Evolutionary conservation across 2,113 vertebrate species (phyloP).

Genomic region (Mus spicilegus): DNA sequence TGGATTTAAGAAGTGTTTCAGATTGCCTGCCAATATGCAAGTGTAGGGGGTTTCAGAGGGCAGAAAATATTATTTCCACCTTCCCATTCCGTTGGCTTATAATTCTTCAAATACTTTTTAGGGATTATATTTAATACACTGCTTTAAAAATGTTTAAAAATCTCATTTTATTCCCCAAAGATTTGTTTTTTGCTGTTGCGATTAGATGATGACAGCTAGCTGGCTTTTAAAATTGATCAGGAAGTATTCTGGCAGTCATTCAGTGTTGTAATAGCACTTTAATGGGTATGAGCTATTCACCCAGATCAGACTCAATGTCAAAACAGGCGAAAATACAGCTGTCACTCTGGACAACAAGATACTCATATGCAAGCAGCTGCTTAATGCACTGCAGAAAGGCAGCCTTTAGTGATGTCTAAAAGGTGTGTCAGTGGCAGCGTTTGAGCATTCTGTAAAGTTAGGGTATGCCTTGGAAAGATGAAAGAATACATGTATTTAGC

Average conservation of each 20-base stretch:
- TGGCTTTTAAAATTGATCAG: constrained; percentile 95
- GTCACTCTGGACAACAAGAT: constrained; percentile 92
- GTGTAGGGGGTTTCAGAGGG: constrained; percentile 79
- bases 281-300: constrained; percentile 94
- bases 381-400: constrained; percentile 85
- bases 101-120: constrained; percentile 87
- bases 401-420: constrained; percentile 83
- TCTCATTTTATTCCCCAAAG: constrained; percentile 91
- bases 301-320: constrained; percentile 93
- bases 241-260: constrained; percentile 93
- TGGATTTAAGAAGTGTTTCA: constrained; percentile 83
- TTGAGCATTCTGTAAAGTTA: constrained; percentile 41
- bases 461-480: constrained; percentile 2
- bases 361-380: constrained; percentile 91
- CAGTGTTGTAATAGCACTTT: constrained; percentile 94
- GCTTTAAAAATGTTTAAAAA: constrained; percentile 90
- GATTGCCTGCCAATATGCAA: constrained; percentile 83
- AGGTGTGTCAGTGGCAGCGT: constrained; percentile 72
- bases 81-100: constrained; percentile 75
- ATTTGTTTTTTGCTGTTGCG: constrained; percentile 92
- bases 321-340: constrained; percentile 94
- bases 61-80: constrained; percentile 82
- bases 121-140: constrained; percentile 87
- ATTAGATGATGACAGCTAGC: constrained; percentile 93
- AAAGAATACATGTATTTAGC: not conserved